phyloP scores from a whole-genome alignment of 1,140 invertebrate genomes.

The Phenacoccus solenopsis region DNA sequence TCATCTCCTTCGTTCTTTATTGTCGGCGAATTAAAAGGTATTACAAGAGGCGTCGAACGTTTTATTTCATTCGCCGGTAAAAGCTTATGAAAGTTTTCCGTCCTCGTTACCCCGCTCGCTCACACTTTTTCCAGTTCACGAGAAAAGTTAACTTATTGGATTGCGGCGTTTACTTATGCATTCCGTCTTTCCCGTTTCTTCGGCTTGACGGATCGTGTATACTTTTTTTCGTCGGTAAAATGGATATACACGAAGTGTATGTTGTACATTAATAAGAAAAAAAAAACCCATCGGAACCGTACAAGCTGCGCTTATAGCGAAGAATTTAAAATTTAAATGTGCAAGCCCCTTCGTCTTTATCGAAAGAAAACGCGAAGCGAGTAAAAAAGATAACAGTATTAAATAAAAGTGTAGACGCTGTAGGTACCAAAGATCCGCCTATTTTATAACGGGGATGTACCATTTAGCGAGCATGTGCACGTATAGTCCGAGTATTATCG shows the following conservation, averaged over 20 bases:
- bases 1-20: not conserved
- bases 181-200: conserved; percentile 4
- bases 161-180: conserved; percentile 13
- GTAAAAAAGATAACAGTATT: conserved; percentile 8
- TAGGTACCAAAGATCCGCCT: not conserved
- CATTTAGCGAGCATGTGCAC: conserved; percentile 7
- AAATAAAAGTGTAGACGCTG: conserved; percentile 11
- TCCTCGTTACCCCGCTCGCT: not conserved
- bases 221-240: not conserved
- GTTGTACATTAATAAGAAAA: conserved; percentile 18
- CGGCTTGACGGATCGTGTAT: not conserved
- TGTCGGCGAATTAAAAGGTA: not conserved
- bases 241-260: not conserved
- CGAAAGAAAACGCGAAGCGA: not conserved
- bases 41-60: not conserved
- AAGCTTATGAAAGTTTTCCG: conserved; percentile 1
- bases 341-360: not conserved
- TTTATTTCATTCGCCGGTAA: too few species aligned
- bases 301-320: conserved; percentile 13
- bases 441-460: conserved; percentile 1
- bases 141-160: conserved; percentile 5
- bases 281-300: conserved; percentile 3
- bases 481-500: not conserved
- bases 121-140: not conserved
- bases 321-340: conserved; percentile 17